Percentiles rank a stretch among this genome's conserved stretches.
Conservation (phyloP, 1,140 invertebrate species). For the Rhagoletis pomonella region DNA sequence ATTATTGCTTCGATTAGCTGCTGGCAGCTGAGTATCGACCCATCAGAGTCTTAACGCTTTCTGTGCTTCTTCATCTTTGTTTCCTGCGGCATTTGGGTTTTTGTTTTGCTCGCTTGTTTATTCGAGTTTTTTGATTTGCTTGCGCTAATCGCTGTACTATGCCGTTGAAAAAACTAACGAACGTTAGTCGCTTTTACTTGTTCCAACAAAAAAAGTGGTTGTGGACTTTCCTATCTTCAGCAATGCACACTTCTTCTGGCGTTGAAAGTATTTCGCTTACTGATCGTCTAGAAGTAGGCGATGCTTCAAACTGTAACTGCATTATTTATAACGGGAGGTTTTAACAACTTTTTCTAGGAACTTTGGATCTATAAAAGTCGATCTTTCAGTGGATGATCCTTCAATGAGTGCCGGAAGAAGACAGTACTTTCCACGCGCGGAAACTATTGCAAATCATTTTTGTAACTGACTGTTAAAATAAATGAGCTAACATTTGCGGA, state of each 20-base stretch:
- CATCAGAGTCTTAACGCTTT: constrained; percentile 6
- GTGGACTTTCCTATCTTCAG: not conserved
- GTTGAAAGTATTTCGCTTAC: too few relatives aligned
- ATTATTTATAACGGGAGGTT: too few relatives aligned
- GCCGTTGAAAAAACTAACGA: not conserved
- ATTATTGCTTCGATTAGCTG: constrained; percentile 17
- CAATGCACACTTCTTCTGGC: not conserved
- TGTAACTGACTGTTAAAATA: too few relatives aligned
- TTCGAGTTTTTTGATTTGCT: constrained; percentile 48
- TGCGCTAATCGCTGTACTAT: not conserved
- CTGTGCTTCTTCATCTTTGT: not conserved
- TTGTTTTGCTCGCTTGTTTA: constrained; percentile 29
- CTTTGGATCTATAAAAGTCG: too few relatives aligned
- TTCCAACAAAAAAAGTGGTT: not conserved
- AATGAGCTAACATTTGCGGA: too few relatives aligned
- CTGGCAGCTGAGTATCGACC: constrained; percentile 42
- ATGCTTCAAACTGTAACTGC: too few relatives aligned
- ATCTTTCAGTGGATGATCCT: too few relatives aligned
- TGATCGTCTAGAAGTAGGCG: too few relatives aligned
- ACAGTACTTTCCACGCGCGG: too few relatives aligned
- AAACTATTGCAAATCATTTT: too few relatives aligned
- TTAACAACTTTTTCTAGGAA: too few relatives aligned
- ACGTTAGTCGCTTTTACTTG: not conserved
- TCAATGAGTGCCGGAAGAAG: too few relatives aligned
- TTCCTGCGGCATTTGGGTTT: not conserved